phyloP scores from a whole-genome alignment of 2,797 vertebrate genomes.

The Hippopotamyrus pictus region DNA sequence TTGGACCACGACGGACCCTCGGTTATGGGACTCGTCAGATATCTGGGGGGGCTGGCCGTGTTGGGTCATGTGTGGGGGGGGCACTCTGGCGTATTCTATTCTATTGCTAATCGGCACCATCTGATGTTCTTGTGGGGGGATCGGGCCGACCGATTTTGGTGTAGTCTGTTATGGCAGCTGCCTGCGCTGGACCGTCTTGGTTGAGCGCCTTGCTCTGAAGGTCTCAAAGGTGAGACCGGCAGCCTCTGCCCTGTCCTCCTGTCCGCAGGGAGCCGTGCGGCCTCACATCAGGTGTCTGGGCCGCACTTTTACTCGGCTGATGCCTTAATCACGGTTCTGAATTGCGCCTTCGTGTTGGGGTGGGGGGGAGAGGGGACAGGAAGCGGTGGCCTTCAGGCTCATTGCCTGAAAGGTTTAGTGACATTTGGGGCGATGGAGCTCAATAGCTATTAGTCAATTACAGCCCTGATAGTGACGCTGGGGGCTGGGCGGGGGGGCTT shows the following conservation, averaged over 20 bases:
- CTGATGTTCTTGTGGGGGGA: neutral
- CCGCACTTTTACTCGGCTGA: neutral
- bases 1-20: neutral
- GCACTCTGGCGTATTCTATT: neutral
- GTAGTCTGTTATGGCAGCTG: neutral
- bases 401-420: neutral
- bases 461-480: neutral
- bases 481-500: neutral
- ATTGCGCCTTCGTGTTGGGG: neutral
- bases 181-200: neutral
- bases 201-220: neutral
- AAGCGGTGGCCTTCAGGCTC: neutral
- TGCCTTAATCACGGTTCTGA: neutral
- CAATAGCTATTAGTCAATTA: neutral
- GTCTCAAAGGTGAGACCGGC: neutral
- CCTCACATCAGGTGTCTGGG: no score
- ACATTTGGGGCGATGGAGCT: neutral
- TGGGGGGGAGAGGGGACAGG: neutral
- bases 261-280: neutral
- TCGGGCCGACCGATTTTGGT: neutral
- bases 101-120: neutral
- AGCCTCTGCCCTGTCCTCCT: neutral
- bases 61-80: slow-evolving; percentile 16
- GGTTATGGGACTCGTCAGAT: neutral
- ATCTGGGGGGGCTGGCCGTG: slow-evolving; percentile 38